phyloP scores from a whole-genome alignment of 2,888 invertebrate genomes.

The Cheilosia urbana region DNA sequence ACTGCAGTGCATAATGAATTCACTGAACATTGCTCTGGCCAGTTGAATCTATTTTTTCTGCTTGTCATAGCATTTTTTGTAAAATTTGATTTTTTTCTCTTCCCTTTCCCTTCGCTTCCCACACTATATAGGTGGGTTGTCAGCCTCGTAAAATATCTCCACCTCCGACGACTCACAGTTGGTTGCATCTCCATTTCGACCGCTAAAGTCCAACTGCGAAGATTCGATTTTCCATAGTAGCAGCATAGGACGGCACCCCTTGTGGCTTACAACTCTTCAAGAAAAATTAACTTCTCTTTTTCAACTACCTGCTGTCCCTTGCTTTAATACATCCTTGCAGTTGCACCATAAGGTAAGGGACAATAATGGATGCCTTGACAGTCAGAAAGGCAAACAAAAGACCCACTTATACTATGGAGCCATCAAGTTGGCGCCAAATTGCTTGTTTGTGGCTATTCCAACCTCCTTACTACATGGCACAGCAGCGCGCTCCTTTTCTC shows the following conservation, averaged over 20 bases:
- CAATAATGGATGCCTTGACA: conserved; percentile 9
- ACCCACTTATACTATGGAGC: conserved; percentile 12
- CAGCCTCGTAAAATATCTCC: background rate
- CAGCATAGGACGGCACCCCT: background rate
- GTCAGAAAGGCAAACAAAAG: conserved; percentile 4
- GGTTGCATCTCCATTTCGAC: conserved; percentile 41
- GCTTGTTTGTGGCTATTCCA: conserved; percentile 24
- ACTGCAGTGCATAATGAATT: conserved; percentile 9
- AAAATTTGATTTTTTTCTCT: background rate
- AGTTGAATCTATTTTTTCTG: background rate
- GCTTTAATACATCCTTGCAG: background rate
- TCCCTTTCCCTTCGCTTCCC: no score
- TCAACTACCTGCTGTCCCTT: background rate
- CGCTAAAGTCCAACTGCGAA: conserved; percentile 9
- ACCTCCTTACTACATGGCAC: conserved; percentile 6
- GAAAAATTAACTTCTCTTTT: conserved; percentile 8
- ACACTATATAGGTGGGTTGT: background rate
- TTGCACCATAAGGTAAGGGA: background rate
- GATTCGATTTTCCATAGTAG: conserved; percentile 20
- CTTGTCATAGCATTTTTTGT: background rate
- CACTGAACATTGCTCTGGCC: background rate
- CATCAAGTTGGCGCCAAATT: conserved; percentile 37
- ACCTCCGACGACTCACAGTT: background rate
- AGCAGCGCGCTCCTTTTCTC: background rate
- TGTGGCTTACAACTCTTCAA: background rate